Percentiles rank a stretch among this genome's conserved stretches.
phyloP scores from a whole-genome alignment of 2,797 vertebrate genomes.

The Xenopus petersii region DNA sequence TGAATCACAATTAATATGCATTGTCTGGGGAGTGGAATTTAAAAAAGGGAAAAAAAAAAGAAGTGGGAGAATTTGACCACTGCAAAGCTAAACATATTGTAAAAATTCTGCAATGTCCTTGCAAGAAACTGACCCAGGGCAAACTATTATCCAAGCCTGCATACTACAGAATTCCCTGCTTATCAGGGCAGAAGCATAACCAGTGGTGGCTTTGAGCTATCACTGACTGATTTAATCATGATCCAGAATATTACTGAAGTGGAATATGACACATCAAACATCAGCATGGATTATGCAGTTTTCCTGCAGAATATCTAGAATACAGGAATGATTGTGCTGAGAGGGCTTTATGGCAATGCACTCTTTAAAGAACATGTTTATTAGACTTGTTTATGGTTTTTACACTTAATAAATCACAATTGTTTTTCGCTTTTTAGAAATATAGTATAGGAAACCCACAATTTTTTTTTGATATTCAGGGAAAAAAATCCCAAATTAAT shows the following conservation, averaged over 20 bases:
- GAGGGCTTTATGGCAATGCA: neutral
- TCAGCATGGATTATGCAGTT: slow-evolving; percentile 19
- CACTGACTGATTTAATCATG: slow-evolving; percentile 61
- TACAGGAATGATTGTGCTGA: neutral
- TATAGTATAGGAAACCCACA: no score
- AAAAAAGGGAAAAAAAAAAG: no score
- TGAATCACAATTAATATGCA: no score
- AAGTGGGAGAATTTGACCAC: slow-evolving; percentile 46
- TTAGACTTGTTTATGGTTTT: no score
- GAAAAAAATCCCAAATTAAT: no score
- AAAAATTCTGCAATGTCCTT: slow-evolving; percentile 58
- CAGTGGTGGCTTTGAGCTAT: slow-evolving; percentile 64
- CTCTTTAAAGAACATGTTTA: no score
- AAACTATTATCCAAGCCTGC: slow-evolving; percentile 46
- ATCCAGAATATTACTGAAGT: slow-evolving; percentile 53
- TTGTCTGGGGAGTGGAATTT: no score
- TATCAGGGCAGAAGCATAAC: slow-evolving; percentile 65
- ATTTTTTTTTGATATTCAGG: no score
- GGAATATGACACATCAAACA: slow-evolving; percentile 51
- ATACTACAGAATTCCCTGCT: slow-evolving; percentile 54
- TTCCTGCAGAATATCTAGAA: neutral
- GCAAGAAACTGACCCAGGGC: slow-evolving; percentile 56
- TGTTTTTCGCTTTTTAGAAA: no score
- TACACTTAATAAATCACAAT: no score
- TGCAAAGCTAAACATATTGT: slow-evolving; percentile 60